These are phyloP conservation scores for Nothobranchius kuhntae DNA, from an alignment of 2,113 vertebrate genomes.

Conservation along the genomic window DNA sequence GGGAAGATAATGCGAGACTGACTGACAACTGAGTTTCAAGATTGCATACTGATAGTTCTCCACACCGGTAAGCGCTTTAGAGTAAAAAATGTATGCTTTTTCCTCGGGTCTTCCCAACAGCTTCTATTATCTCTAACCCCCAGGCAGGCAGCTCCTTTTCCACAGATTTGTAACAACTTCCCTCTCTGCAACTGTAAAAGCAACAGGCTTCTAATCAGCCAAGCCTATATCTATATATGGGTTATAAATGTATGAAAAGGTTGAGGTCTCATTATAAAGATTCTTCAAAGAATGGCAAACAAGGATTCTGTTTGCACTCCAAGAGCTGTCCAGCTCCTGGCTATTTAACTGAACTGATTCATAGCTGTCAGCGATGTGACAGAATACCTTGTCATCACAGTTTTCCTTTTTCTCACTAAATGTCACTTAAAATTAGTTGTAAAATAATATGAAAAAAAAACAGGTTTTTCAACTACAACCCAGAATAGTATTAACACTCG, in stretches of 20 bases:
- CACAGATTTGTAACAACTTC: constrained; percentile 30
- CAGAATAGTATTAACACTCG: too few species aligned
- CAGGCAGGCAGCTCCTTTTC: constrained; percentile 23
- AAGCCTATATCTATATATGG: constrained; percentile 39
- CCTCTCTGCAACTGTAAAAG: constrained; percentile 33
- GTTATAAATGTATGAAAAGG: constrained; percentile 57
- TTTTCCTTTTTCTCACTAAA: too few species aligned
- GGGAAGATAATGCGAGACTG: constrained; percentile 36
- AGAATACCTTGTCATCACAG: constrained; percentile 29
- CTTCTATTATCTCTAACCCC: constrained; percentile 45
- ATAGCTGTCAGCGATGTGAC: constrained; percentile 6
- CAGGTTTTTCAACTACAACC: constrained; percentile 28
- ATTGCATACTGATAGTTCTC: constrained; percentile 43
- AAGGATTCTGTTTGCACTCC: constrained; percentile 32
- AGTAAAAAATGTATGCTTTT: constrained; percentile 22
- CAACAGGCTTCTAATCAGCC: constrained; percentile 40
- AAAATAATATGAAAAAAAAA: too few species aligned
- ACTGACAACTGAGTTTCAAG: constrained; percentile 35
- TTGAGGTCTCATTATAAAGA: constrained; percentile 39
- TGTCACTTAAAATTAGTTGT: too few species aligned
- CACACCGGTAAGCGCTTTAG: constrained; percentile 26
- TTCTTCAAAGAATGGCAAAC: constrained; percentile 55
- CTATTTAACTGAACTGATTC: constrained; percentile 17
- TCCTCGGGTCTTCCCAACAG: constrained; percentile 35
- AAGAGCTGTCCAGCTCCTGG: constrained; percentile 32